These are phyloP conservation scores for Melikaiella ostensackeni DNA, from an alignment of 2,888 invertebrate species.

Conservation along the genomic window DNA sequence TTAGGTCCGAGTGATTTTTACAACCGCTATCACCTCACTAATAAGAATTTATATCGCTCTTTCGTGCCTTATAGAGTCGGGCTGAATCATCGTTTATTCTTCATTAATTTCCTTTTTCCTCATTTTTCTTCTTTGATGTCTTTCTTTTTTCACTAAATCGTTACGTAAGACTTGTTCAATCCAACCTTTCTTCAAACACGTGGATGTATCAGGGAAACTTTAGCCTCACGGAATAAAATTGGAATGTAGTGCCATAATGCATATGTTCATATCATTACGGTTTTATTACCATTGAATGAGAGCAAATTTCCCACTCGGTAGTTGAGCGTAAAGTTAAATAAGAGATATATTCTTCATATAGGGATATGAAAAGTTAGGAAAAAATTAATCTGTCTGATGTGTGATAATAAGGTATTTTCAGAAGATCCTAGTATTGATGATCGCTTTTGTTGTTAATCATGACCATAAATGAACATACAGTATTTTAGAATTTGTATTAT, in stretches of 20 bases:
- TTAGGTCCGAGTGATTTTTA: constrained; percentile 38
- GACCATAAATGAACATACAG: not conserved
- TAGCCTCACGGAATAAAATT: not conserved
- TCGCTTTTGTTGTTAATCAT: not conserved
- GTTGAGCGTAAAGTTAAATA: not conserved
- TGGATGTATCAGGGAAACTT: not conserved
- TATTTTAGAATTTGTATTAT: not conserved
- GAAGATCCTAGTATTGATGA: not conserved
- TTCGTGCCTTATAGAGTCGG: constrained; percentile 54
- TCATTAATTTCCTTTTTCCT: constrained; percentile 41
- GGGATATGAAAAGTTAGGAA: no score
- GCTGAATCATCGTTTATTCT: constrained; percentile 60
- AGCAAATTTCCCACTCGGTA: not conserved
- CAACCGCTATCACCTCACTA: constrained; percentile 54
- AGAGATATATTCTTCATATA: not conserved
- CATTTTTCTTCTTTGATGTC: constrained; percentile 42
- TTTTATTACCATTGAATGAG: not conserved
- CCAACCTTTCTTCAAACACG: not conserved
- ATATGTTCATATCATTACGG: not conserved
- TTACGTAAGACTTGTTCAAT: not conserved
- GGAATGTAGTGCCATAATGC: not conserved
- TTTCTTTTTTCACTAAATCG: not conserved
- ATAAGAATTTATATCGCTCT: constrained; percentile 64
- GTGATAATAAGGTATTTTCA: not conserved
- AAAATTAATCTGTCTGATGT: no score